Base-by-base conservation (phyloP, 37 sponge, comb jelly and placozoan species). In the Amphimedon queenslandica region DNA sequence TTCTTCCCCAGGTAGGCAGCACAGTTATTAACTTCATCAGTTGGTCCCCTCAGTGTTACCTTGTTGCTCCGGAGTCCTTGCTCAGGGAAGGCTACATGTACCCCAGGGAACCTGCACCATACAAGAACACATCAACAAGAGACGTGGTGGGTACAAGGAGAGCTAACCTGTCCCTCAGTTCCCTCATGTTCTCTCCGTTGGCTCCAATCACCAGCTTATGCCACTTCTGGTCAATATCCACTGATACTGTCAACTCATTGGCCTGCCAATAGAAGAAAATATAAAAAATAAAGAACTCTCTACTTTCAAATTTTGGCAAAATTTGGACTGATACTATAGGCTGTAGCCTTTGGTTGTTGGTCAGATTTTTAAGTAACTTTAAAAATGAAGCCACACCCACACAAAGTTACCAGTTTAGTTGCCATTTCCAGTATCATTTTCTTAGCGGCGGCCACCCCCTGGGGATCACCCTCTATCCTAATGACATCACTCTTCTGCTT, bases 141-240 rank as follows among this genome's bases (percentile, higher is more conserved):
- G n/a, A n/a, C n/a, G n/a, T n/a, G n/a, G n/a, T n/a, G n/a, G n/a
- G n/a, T n/a, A n/a, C n/a, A n/a, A n/a, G 89, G 25, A n/a, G n/a
- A n/a, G n/a, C n/a, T n/a, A n/a, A n/a, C n/a, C 76, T 67, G 20
- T 75, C 87, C 10, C 90, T 41, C 32, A 95, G 55, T 64, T 92
- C 86, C 65, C 78, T 71, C 0, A 95, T 86, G 47, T 81, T 79
- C 64, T 92, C 85, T 3, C 96, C 96, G 31, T 84, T 80, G 11
- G 92, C 32, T 28, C 96, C 96, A 31, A 95, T 95, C 57, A 95
- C 78, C 65, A 74, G 67, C 53, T 71, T 71, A 80, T 95, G 96
- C 66, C 81, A 92, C 27, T 80, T 75, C 73, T 91, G 92, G 29
- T 91, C 96, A 38, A 95, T 83, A n/a, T 78, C 66, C 32, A 95